Percentiles rank a stretch among this genome's conserved stretches.
phyloP scores from a whole-genome alignment of 2,888 invertebrate genomes.

The Xestia rhomboidea region DNA sequence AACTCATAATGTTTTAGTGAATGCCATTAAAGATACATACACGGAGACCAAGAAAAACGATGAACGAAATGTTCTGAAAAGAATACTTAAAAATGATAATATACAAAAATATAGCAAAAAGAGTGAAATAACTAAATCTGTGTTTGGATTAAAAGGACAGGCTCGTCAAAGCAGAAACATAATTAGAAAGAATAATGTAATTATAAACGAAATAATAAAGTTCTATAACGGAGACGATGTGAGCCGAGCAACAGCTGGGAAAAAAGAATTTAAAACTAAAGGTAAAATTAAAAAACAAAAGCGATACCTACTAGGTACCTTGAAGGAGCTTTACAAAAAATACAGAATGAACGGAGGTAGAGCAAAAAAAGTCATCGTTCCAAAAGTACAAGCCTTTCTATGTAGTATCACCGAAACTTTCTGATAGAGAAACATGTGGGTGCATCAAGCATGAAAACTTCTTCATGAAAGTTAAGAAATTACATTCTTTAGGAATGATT shows the following conservation, averaged over 20 bases:
- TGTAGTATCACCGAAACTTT: constrained; percentile 5
- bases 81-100: neutral
- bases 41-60: constrained; percentile 2
- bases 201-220: constrained; percentile 5
- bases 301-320: neutral
- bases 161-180: neutral
- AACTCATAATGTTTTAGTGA: constrained; percentile 7
- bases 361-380: too few relatives aligned
- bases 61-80: constrained; percentile 4
- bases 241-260: constrained; percentile 8
- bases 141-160: constrained; percentile 4
- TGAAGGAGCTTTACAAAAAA: too few relatives aligned
- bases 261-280: constrained; percentile 1
- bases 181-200: constrained; percentile 6
- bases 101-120: neutral
- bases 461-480: constrained; percentile 11
- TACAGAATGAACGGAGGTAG: too few relatives aligned
- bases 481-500: neutral
- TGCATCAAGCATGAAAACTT: constrained; percentile 11
- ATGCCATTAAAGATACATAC: constrained; percentile 8
- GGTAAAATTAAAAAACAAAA: constrained; percentile 10
- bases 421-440: constrained; percentile 3
- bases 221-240: neutral
- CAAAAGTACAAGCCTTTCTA: neutral
- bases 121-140: neutral